Base-by-base conservation (phyloP, 2,888 invertebrate genomes). In the Eilema sororculum region DNA sequence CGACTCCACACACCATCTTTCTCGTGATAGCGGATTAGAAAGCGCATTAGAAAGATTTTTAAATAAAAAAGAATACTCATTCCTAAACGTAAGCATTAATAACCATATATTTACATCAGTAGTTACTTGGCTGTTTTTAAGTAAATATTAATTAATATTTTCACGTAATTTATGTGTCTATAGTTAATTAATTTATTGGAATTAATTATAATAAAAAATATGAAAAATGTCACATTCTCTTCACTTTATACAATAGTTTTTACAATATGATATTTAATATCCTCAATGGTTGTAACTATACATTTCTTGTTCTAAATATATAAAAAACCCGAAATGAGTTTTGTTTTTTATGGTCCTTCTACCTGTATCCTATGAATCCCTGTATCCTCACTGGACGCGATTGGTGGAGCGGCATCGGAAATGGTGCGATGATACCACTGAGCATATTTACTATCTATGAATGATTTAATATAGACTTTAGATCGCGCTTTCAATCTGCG, bases 291-390 rank as follows among this genome's bases (percentile, higher is more conserved):
- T 95, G 95, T 95, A 95, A 95, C 94, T 95, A 95, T 95, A 95
- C 95, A 95, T 95, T 95, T 95, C 95, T 95, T 95, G 95, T 95
- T 95, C 95, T 95, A 95, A 95, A 95, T 95, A 95, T 95, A 95
- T 95, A 94, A 94, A 95, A 93, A 93, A 94, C 91, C 90, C 91
- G 87, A 86, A 89, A 74, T 69, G 69, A 77, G 75, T 78, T 82
- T 85, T 80, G 72, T 87, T 88, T 89, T 86, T 84, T 89, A 89
- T 72, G 22, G 71, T 67, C 74, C 73, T 73, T 46, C 52, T 46
- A 56, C 61, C 69, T 68, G 20, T 59, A 22, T 67, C 78, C 72
- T n/a, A n/a, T n/a, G n/a, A n/a, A n/a, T n/a, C n/a, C n/a, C n/a
- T n/a, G n/a, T n/a, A n/a, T n/a, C n/a, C n/a, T n/a, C n/a, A n/a